Evolutionary conservation across 2,113 vertebrate genomes (phyloP).

Genomic region (Gymnogyps californianus): DNA sequence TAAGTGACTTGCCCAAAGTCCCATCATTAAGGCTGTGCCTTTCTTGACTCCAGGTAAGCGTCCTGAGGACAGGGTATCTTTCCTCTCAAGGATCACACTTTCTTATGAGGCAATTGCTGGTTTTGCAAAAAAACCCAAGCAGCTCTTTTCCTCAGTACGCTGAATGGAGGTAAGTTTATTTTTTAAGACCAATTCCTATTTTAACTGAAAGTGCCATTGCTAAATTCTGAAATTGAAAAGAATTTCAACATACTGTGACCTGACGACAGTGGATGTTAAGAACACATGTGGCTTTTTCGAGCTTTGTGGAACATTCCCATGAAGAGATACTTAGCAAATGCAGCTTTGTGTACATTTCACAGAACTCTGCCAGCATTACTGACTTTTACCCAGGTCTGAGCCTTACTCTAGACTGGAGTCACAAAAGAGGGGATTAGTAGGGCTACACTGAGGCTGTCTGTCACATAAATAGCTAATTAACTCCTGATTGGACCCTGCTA

Average conservation of each 20-base stretch:
- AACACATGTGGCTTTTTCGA: constrained; percentile 21
- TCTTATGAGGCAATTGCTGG: background rate
- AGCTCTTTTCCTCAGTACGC: background rate
- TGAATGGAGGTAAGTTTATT: background rate
- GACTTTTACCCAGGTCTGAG: constrained; percentile 53
- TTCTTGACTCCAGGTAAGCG: background rate
- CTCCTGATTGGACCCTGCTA: constrained; percentile 53
- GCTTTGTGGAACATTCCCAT: constrained; percentile 59
- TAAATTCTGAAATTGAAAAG: constrained; percentile 39
- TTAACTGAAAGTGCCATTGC: background rate
- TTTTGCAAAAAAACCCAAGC: background rate
- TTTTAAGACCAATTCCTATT: constrained; percentile 17
- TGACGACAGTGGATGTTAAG: constrained; percentile 26
- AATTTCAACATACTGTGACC: constrained; percentile 12
- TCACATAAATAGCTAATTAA: constrained; percentile 70
- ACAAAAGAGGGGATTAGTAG: constrained; percentile 64
- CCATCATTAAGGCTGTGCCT: background rate
- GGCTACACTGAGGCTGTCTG: constrained; percentile 49
- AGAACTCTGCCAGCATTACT: constrained; percentile 53
- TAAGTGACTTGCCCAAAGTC: background rate
- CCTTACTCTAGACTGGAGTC: constrained; percentile 46
- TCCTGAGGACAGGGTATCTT: background rate
- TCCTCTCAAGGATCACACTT: background rate
- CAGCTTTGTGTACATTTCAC: constrained; percentile 74
- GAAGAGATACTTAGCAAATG: constrained; percentile 63